Evolutionary conservation across 2,888 invertebrate species (phyloP).

Genomic region (Trachelus stipa): DNA sequence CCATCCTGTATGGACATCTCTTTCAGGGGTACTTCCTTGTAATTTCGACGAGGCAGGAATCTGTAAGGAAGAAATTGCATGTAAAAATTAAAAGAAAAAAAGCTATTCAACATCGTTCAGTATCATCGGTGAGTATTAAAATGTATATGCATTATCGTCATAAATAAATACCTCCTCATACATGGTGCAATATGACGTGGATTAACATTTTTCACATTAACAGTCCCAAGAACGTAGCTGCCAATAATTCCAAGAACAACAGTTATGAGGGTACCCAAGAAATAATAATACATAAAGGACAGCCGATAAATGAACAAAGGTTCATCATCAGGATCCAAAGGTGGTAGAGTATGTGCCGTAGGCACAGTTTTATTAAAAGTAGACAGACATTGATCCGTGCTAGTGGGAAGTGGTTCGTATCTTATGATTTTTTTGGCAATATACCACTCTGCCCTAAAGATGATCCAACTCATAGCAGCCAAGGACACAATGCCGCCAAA

Average conservation of each 20-base stretch:
- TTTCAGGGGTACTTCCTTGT: conserved; percentile 38
- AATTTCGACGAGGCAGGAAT: conserved; percentile 37
- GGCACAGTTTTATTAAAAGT: conserved; percentile 41
- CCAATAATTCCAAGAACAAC: conserved; percentile 73
- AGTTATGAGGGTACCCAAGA: conserved; percentile 72
- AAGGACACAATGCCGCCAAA: conserved; percentile 64
- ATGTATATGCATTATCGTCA: background rate
- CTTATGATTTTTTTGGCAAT: conserved; percentile 38
- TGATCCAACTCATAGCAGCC: conserved; percentile 48
- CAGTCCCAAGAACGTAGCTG: conserved; percentile 72
- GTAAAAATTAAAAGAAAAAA: background rate
- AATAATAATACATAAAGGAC: conserved; percentile 77
- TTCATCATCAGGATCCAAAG: conserved; percentile 41
- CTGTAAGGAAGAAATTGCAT: conserved; percentile 14
- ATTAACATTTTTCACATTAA: conserved; percentile 70
- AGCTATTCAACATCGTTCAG: background rate
- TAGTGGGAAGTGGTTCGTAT: conserved; percentile 38
- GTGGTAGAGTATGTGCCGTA: conserved; percentile 3
- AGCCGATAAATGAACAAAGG: conserved; percentile 72
- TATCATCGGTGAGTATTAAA: background rate
- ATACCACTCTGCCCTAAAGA: conserved; percentile 52
- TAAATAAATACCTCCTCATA: conserved; percentile 63
- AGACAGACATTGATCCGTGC: conserved; percentile 39
- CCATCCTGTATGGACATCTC: conserved; percentile 13
- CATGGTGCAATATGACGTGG: conserved; percentile 73